Conservation (phyloP, 2,113 vertebrate species). For the Solea solea region DNA sequence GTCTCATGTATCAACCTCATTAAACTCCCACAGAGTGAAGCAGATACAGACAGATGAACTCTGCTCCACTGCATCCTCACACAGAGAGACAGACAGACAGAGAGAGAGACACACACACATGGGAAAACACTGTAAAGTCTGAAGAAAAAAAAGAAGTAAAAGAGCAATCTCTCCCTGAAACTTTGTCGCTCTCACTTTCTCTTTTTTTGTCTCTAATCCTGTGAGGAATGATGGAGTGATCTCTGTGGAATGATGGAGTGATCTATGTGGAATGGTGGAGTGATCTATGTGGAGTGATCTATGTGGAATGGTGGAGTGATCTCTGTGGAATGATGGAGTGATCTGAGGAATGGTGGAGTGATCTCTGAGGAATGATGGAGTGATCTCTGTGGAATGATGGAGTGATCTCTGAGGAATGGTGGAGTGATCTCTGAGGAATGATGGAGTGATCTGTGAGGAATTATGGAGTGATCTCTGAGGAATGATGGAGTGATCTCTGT, state of each 20-base stretch:
- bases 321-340: too few relatives aligned
- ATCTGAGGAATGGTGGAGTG: too few relatives aligned
- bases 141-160: slow-evolving; percentile 41
- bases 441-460: too few relatives aligned
- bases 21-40: slow-evolving; percentile 48
- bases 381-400: too few relatives aligned
- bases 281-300: too few relatives aligned
- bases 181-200: slow-evolving; percentile 31
- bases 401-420: too few relatives aligned
- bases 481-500: too few relatives aligned
- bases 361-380: too few relatives aligned
- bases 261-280: too few relatives aligned
- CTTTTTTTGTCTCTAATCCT: slow-evolving; percentile 63
- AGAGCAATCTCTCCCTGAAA: slow-evolving; percentile 37
- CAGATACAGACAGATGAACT: slow-evolving; percentile 20
- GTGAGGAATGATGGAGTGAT: slow-evolving; percentile 68
- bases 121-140: slow-evolving; percentile 28
- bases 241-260: slow-evolving; percentile 72
- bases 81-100: slow-evolving; percentile 25
- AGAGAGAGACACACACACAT: not conserved
- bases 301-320: too few relatives aligned
- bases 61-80: not conserved
- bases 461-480: too few relatives aligned
- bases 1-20: slow-evolving; percentile 60
- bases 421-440: too few relatives aligned